A percentile compares a stretch with the other conserved stretches of the same genome.
Evolutionary conservation across 1,140 invertebrate genomes (phyloP).

Genomic region (Ostrea edulis): DNA sequence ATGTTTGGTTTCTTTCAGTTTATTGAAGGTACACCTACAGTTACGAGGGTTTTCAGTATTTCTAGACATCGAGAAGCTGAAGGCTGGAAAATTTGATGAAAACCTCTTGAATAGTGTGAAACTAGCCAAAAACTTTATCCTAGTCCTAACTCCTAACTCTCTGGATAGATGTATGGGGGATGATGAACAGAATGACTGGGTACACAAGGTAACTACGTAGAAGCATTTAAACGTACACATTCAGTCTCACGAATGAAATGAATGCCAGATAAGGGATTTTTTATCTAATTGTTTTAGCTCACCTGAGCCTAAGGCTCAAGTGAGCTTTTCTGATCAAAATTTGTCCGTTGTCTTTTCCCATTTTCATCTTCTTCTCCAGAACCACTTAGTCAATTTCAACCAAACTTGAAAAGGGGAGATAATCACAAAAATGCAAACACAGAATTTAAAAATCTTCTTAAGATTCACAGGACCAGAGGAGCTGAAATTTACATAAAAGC

Average conservation of each 20-base stretch:
- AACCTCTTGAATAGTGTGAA: constrained; percentile 97
- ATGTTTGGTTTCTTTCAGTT: constrained; percentile 80
- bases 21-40: constrained; percentile 93
- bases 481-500: too few species aligned
- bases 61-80: constrained; percentile 77
- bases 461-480: too few species aligned
- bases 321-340: too few species aligned
- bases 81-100: constrained; percentile 94
- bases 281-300: too few species aligned
- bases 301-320: too few species aligned
- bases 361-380: too few species aligned
- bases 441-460: too few species aligned
- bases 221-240: not conserved
- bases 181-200: constrained; percentile 98
- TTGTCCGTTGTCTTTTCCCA: too few species aligned
- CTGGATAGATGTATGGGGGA: constrained; percentile 96
- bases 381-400: too few species aligned
- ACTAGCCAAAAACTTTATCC: constrained; percentile 96
- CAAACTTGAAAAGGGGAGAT: too few species aligned
- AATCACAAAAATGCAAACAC: too few species aligned
- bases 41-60: constrained; percentile 86
- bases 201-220: constrained; percentile 86
- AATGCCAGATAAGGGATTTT: too few species aligned
- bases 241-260: not conserved
- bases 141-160: constrained; percentile 96